phyloP scores from a whole-genome alignment of 1,140 invertebrate species.

The Latrodectus geometricus region DNA sequence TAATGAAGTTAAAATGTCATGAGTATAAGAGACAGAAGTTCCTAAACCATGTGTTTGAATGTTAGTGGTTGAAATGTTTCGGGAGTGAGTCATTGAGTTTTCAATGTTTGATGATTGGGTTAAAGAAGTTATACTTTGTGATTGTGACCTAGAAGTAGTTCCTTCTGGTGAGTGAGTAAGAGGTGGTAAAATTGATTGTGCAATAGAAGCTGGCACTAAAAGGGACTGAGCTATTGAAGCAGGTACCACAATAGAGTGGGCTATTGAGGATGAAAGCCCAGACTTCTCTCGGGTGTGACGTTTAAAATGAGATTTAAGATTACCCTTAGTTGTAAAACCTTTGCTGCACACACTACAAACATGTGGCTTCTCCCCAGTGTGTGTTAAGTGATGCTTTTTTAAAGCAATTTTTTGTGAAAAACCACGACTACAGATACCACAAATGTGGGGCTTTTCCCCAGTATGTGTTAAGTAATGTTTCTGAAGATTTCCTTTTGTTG shows the following conservation, averaged over 20 bases:
- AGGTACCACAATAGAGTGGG: conserved; percentile 46
- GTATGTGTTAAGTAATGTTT: conserved; percentile 57
- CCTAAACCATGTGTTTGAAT: neutral
- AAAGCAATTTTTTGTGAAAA: conserved; percentile 57
- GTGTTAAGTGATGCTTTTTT: conserved; percentile 66
- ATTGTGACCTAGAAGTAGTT: neutral
- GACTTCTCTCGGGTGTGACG: conserved; percentile 48
- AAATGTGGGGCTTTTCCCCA: conserved; percentile 17
- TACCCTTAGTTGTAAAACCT: conserved; percentile 56
- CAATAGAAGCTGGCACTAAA: conserved; percentile 32
- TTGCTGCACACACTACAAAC: conserved; percentile 78
- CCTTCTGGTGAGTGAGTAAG: conserved; percentile 2
- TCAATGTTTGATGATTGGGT: conserved; percentile 6
- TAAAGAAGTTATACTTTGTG: conserved; percentile 16
- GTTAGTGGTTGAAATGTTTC: neutral
- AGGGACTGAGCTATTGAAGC: conserved; percentile 55
- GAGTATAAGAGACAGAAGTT: neutral
- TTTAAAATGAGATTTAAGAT: conserved; percentile 52
- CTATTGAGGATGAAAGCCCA: conserved; percentile 43
- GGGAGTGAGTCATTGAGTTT: conserved; percentile 11
- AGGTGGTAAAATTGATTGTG: conserved; percentile 30
- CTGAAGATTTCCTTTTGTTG: conserved; percentile 48
- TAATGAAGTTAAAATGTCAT: neutral
- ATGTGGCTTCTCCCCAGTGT: conserved; percentile 68
- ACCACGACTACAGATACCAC: conserved; percentile 44